phyloP scores from a whole-genome alignment of 2,797 vertebrate genomes.

The Chelon auratus region DNA sequence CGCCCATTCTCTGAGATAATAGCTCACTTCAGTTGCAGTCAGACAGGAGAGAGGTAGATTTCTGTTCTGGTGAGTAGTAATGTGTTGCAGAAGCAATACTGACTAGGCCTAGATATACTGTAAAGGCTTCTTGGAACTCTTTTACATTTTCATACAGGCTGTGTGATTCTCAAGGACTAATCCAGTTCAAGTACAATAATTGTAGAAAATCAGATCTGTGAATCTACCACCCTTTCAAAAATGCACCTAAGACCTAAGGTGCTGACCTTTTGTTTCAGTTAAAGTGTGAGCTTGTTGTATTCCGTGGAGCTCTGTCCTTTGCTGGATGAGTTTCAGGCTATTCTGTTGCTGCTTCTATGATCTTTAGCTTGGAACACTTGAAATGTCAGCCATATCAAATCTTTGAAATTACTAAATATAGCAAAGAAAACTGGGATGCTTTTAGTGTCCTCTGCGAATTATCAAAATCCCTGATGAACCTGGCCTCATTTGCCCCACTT shows the following conservation, averaged over 20 bases:
- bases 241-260: slow-evolving; percentile 36
- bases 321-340: slow-evolving; percentile 16
- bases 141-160: neutral
- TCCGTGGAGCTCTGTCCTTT: slow-evolving; percentile 4
- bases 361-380: slow-evolving; percentile 26
- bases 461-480: slow-evolving; percentile 33
- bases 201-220: slow-evolving; percentile 11
- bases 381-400: slow-evolving; percentile 47
- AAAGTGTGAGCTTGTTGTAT: slow-evolving; percentile 36
- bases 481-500: slow-evolving; percentile 27
- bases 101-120: neutral
- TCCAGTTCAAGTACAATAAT: slow-evolving; percentile 1
- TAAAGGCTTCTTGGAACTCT: neutral
- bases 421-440: slow-evolving; percentile 20
- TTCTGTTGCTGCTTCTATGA: slow-evolving; percentile 22
- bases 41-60: slow-evolving; percentile 27
- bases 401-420: slow-evolving; percentile 50
- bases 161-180: slow-evolving; percentile 7
- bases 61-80: slow-evolving; percentile 6
- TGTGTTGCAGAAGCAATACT: neutral
- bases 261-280: slow-evolving; percentile 41
- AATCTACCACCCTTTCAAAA: slow-evolving; percentile 15
- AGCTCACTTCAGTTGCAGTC: slow-evolving; percentile 66
- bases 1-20: slow-evolving; percentile 59
- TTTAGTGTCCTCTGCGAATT: slow-evolving; percentile 34